A percentile compares a stretch with the other conserved stretches of the same genome.
Conservation (phyloP, 2,888 invertebrate species). For the Altica lythri region DNA sequence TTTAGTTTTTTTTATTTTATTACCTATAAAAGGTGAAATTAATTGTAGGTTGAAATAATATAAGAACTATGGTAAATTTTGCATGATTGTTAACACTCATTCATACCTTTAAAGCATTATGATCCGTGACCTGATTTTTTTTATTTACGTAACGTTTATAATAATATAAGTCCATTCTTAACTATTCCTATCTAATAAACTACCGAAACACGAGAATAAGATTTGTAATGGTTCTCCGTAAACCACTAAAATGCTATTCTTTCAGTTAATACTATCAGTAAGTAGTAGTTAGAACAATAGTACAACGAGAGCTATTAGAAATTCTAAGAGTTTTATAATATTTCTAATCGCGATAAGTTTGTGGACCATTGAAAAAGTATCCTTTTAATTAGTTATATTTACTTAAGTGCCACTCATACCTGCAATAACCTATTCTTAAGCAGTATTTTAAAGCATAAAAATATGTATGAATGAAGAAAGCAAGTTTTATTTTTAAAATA, state of each 20-base stretch:
- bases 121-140: constrained; percentile 26
- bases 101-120: too few species aligned
- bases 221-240: constrained; percentile 26
- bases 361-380: constrained; percentile 8
- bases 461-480: background rate
- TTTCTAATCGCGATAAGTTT: background rate
- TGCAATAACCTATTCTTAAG: constrained; percentile 21
- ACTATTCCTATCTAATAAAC: constrained; percentile 5
- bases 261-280: too few species aligned
- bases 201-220: constrained; percentile 11
- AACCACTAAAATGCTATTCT: constrained; percentile 18
- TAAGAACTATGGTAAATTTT: too few species aligned
- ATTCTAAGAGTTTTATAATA: too few species aligned
- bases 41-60: background rate
- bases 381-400: constrained; percentile 9
- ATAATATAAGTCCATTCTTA: constrained; percentile 4
- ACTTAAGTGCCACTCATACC: constrained; percentile 29
- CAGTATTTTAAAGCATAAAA: background rate
- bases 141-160: constrained; percentile 1
- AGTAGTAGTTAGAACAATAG: too few species aligned
- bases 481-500: background rate
- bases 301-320: too few species aligned
- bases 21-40: too few species aligned
- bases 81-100: too few species aligned
- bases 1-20: too few species aligned